Base-by-base conservation (phyloP, 1,140 invertebrate genomes). In the Aphis craccivora region DNA sequence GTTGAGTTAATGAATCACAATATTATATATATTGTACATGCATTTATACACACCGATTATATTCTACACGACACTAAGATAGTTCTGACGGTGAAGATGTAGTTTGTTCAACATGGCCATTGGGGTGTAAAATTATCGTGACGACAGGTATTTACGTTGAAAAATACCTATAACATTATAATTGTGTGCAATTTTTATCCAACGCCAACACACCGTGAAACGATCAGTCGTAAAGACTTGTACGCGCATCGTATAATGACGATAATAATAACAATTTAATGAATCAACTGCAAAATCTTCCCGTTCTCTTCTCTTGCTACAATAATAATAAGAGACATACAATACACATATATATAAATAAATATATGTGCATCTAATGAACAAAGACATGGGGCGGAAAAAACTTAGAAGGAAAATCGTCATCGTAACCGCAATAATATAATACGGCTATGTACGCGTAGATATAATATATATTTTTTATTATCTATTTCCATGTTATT, bases 111-210 rank as follows among this genome's bases (percentile, higher is more conserved):
- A 76, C 43, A 14, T 22, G 37, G 60, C n/a, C 90, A 91, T 55
- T 14, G 55, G 55, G 90, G 90, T 91, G 37, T 67, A 67, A 91
- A 91, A 91, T 91, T 45, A 76, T 76, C 60, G 60, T 76, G 55
- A 91, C 55, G 40, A 91, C 55, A n/a, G 53, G 18, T 60, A 76
- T 91, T 30, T 35, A 22, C 22, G 51, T 43, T 25, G 43, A 11
- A 91, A 43, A 40, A n/a, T 35, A 87, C 60, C 60, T 76, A 35
- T 76, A 76, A n/a, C 43, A 40, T 18, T 35, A 25, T 91, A 76
- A 76, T 67, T 43, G 53, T 91, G 90, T 60, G 40, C 23, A 76
- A 76, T 76, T 76, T 76, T 76, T 7, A n/a, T 55, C n/a, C 35
- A n/a, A 53, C 55, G 48, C 30, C 90, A 43, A 30, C 37, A 48